A percentile compares a stretch with the other conserved stretches of the same genome.
Conservation (phyloP, 2,888 invertebrate genomes). For the Petrolisthes manimaculis region DNA sequence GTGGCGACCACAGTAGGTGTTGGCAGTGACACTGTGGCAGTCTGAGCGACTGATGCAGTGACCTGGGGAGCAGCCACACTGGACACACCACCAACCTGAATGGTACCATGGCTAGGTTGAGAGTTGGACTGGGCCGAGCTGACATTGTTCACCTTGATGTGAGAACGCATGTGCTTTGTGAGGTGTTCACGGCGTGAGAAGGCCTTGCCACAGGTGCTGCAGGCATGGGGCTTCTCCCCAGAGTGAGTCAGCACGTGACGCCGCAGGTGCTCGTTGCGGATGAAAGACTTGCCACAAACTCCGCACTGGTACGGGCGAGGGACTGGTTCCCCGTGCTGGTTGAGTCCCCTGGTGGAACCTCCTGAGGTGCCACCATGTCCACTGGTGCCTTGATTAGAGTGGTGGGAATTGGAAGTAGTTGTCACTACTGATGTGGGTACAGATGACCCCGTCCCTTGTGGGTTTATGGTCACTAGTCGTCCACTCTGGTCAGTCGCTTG, state of each 20-base stretch:
- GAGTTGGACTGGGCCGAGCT: slow-evolving; percentile 41
- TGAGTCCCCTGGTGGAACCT: slow-evolving; percentile 52
- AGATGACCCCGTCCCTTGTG: slow-evolving; percentile 40
- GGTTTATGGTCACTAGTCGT: slow-evolving; percentile 63
- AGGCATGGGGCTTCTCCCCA: slow-evolving; percentile 62
- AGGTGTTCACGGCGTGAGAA: slow-evolving; percentile 64
- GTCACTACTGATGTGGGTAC: slow-evolving; percentile 57
- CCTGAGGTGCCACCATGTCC: slow-evolving; percentile 23
- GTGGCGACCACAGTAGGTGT: slow-evolving; percentile 55
- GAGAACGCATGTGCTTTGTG: slow-evolving; percentile 63
- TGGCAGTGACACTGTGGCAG: slow-evolving; percentile 50
- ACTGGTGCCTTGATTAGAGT: slow-evolving; percentile 22
- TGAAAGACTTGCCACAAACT: slow-evolving; percentile 72
- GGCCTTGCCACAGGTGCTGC: slow-evolving; percentile 59
- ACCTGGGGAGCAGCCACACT: slow-evolving; percentile 48
- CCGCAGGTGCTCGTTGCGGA: slow-evolving; percentile 85
- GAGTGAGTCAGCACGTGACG: slow-evolving; percentile 73
- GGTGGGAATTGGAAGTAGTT: slow-evolving; percentile 44
- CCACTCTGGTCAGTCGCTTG: slow-evolving; percentile 62
- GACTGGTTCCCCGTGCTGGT: slow-evolving; percentile 61
- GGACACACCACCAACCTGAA: slow-evolving; percentile 46
- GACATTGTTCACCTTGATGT: slow-evolving; percentile 44
- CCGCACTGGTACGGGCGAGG: slow-evolving; percentile 69
- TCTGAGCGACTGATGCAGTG: slow-evolving; percentile 47
- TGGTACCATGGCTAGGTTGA: slow-evolving; percentile 47